These are phyloP conservation scores for Gymnodraco acuticeps DNA, from an alignment of 2,797 vertebrate species.

Conservation along the genomic window DNA sequence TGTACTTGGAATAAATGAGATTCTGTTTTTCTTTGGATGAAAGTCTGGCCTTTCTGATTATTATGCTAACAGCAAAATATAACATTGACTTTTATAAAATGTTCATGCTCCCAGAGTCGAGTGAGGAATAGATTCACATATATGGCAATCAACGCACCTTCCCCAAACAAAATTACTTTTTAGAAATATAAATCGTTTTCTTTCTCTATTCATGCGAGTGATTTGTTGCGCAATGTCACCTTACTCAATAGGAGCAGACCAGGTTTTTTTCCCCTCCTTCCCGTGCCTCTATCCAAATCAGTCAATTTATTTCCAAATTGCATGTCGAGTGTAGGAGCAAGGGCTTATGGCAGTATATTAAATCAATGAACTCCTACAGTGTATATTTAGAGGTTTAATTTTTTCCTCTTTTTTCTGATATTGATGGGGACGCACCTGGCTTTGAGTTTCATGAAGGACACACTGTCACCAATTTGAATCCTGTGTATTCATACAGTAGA, in stretches of 20 bases:
- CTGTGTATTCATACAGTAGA: constrained; percentile 78
- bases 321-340: constrained; percentile 87
- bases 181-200: constrained; percentile 89
- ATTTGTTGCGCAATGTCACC: constrained; percentile 91
- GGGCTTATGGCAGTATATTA: constrained; percentile 88
- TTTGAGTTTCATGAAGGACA: constrained; percentile 87
- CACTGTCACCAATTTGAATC: constrained; percentile 80
- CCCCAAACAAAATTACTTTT: constrained; percentile 89
- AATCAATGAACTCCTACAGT: constrained; percentile 86
- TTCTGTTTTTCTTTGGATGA: constrained; percentile 83
- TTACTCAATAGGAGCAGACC: constrained; percentile 83
- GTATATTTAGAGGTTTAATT: constrained; percentile 88
- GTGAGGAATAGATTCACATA: constrained; percentile 86
- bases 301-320: constrained; percentile 92
- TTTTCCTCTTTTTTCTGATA: constrained; percentile 84
- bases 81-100: constrained; percentile 85
- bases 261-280: constrained; percentile 70
- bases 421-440: constrained; percentile 86
- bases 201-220: constrained; percentile 90
- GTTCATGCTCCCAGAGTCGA: constrained; percentile 78
- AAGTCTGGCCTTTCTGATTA: constrained; percentile 84
- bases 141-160: constrained; percentile 87
- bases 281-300: constrained; percentile 87
- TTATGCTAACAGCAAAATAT: constrained; percentile 87
- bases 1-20: constrained; percentile 78